Conservation (phyloP, 2,888 invertebrate species). For the Parascotia fuliginaria region DNA sequence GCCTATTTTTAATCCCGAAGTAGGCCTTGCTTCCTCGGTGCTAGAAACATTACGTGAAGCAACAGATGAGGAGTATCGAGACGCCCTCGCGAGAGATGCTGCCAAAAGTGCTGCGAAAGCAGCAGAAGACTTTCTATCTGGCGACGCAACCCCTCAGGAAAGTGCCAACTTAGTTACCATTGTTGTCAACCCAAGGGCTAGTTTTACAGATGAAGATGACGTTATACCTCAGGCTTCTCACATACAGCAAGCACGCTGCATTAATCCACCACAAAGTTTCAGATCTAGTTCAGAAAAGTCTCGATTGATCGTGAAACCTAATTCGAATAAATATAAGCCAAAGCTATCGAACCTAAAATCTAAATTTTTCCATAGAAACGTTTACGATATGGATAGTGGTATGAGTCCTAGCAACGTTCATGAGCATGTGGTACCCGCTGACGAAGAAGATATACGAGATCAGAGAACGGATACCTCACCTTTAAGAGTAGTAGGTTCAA, state of each 20-base stretch:
- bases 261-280: conserved; percentile 47
- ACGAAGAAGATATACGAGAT: conserved; percentile 3
- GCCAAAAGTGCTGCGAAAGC: conserved; percentile 48
- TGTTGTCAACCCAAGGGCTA: conserved; percentile 54
- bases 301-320: conserved; percentile 31
- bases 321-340: conserved; percentile 46
- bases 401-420: conserved; percentile 59
- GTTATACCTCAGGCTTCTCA: conserved; percentile 60
- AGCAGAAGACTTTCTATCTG: conserved; percentile 32
- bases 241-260: conserved; percentile 57
- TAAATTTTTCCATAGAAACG: conserved; percentile 37
- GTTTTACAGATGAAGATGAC: conserved; percentile 43
- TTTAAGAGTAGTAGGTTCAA: neutral
- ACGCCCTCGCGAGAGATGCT: conserved; percentile 73
- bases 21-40: conserved; percentile 74
- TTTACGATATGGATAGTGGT: conserved; percentile 58
- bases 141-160: conserved; percentile 51
- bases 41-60: conserved; percentile 72
- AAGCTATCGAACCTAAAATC: conserved; percentile 41
- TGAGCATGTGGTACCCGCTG: conserved; percentile 40
- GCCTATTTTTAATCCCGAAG: conserved; percentile 75
- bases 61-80: conserved; percentile 73
- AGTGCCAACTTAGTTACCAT: conserved; percentile 62
- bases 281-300: conserved; percentile 24
- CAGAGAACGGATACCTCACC: conserved; percentile 8